A percentile compares a stretch with the other conserved stretches of the same genome.
Evolutionary conservation across 2,797 vertebrate species (phyloP).

Genomic region (Staurois parvus): DNA sequence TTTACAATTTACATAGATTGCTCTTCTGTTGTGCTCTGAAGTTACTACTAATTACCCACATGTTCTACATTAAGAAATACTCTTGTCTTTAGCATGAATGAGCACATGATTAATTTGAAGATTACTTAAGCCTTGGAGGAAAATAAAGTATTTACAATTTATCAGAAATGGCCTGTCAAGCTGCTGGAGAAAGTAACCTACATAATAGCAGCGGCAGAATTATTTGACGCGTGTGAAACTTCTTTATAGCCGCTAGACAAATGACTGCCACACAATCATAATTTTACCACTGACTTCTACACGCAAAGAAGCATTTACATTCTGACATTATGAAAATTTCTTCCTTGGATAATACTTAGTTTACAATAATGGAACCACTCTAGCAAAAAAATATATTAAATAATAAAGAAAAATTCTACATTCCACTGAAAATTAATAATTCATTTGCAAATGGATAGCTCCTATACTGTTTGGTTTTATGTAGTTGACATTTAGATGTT

Average conservation of each 20-base stretch:
- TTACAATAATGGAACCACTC: background rate
- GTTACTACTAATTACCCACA: constrained; percentile 34
- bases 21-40: constrained; percentile 31
- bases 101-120: constrained; percentile 38
- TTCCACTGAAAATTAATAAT: background rate
- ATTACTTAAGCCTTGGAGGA: constrained; percentile 59
- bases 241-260: constrained; percentile 47
- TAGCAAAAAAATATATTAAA: background rate
- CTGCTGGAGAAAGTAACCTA: constrained; percentile 19
- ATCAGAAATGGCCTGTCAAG: constrained; percentile 52
- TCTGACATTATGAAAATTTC: constrained; percentile 2
- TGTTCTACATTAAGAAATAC: constrained; percentile 54
- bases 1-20: constrained; percentile 17
- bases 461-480: background rate
- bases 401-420: background rate
- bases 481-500: background rate
- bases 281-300: constrained; percentile 12
- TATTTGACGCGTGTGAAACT: constrained; percentile 34
- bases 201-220: constrained; percentile 22
- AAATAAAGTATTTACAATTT: constrained; percentile 44
- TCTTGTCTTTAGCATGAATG: constrained; percentile 34
- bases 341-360: background rate
- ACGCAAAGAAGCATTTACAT: background rate
- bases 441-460: too few species aligned
- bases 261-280: constrained; percentile 18